These are phyloP conservation scores for Drosophila murphyi DNA, from an alignment of 1,140 invertebrate species.

Conservation along the genomic window DNA sequence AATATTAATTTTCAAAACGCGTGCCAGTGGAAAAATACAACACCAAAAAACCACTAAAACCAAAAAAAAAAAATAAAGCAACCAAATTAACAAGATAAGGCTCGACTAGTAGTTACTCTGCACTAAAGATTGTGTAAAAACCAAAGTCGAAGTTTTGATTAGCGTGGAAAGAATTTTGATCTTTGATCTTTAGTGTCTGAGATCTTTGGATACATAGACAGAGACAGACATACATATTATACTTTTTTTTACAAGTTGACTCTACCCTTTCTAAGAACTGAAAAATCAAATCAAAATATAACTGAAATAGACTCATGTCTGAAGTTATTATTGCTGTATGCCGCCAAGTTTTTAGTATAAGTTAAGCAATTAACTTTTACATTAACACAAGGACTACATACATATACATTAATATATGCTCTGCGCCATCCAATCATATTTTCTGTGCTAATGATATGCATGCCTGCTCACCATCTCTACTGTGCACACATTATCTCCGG, in stretches of 20 bases:
- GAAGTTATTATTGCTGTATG: neutral
- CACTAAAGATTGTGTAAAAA: neutral
- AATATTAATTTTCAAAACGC: slow-evolving; percentile 81
- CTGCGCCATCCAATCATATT: neutral
- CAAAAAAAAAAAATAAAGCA: slow-evolving; percentile 17
- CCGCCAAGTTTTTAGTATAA: neutral
- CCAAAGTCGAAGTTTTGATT: neutral
- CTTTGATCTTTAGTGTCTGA: too few relatives aligned
- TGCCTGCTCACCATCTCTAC: neutral
- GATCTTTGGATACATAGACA: too few relatives aligned
- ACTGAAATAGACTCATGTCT: neutral
- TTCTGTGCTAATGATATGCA: slow-evolving; percentile 27
- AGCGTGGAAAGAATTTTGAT: too few relatives aligned
- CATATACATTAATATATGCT: neutral
- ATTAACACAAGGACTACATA: slow-evolving; percentile 1
- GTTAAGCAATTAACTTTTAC: neutral
- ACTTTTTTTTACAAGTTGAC: neutral
- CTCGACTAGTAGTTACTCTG: neutral
- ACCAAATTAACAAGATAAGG: slow-evolving; percentile 9
- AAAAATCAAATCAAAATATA: neutral
- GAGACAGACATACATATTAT: too few relatives aligned
- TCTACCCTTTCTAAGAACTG: neutral
- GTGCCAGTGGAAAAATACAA: slow-evolving; percentile 71
- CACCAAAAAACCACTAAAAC: slow-evolving; percentile 51
- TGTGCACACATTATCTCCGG: neutral